Percentiles rank a stretch among this genome's conserved stretches.
phyloP scores from a whole-genome alignment of 2,797 vertebrate species.

The Mareca penelope region DNA sequence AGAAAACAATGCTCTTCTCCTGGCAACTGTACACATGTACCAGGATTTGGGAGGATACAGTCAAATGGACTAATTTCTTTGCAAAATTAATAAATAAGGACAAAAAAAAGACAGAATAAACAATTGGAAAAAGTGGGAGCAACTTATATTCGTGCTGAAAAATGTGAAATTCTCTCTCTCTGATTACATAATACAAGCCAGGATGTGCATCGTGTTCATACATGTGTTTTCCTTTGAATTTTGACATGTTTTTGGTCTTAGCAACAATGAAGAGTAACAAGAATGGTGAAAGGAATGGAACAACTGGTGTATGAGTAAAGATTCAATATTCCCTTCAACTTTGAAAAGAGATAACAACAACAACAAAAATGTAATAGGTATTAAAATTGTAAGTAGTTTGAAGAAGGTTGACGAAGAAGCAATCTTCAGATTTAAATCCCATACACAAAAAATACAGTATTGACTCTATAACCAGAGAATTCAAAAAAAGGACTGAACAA shows the following conservation, averaged over 20 bases:
- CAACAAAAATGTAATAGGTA: neutral
- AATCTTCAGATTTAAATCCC: neutral
- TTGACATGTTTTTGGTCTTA: neutral
- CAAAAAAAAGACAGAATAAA: neutral
- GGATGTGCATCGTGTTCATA: neutral
- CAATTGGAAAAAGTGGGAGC: neutral
- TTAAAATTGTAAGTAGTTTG: neutral
- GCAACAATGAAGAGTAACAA: neutral
- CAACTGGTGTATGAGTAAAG: neutral
- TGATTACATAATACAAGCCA: neutral
- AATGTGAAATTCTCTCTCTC: neutral
- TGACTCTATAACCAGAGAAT: neutral
- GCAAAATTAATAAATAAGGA: neutral
- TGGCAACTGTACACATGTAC: neutral
- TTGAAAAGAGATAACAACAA: neutral
- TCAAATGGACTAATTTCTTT: neutral
- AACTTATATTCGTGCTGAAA: neutral
- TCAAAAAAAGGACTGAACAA: neutral
- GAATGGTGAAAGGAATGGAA: neutral
- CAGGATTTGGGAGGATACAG: neutral
- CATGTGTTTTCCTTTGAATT: neutral
- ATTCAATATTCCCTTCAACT: neutral
- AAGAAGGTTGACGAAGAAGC: neutral
- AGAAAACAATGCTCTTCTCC: neutral
- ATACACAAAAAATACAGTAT: neutral